phyloP scores from a whole-genome alignment of 2,113 vertebrate species.

The Peucedramus taeniatus region DNA sequence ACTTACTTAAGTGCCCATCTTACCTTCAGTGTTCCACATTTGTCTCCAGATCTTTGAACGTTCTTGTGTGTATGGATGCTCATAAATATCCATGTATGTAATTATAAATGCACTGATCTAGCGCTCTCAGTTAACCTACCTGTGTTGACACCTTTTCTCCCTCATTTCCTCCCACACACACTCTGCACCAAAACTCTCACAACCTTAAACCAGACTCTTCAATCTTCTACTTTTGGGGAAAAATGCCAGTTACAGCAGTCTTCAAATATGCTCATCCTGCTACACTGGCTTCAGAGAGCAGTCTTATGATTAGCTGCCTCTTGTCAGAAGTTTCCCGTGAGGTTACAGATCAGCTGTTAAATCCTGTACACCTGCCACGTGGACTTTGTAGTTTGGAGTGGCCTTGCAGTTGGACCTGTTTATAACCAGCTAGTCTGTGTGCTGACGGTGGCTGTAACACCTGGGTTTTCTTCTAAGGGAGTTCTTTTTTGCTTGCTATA shows the following conservation, averaged over 20 bases:
- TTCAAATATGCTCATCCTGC: background rate
- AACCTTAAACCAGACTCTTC: background rate
- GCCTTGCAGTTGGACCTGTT: background rate
- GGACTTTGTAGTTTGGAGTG: background rate
- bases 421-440: background rate
- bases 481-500: background rate
- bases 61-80: background rate
- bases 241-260: background rate
- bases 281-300: background rate
- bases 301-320: background rate
- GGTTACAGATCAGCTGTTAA: background rate
- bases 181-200: background rate
- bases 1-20: background rate
- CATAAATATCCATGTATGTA: background rate
- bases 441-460: background rate
- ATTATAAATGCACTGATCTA: background rate
- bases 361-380: background rate
- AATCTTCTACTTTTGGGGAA: background rate
- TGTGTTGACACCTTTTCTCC: background rate
- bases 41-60: background rate
- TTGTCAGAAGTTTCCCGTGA: background rate
- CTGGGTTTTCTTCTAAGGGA: background rate
- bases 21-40: background rate
- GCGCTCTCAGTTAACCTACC: background rate
- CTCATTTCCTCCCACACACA: rapidly evolving